Evolutionary conservation across 2,888 invertebrate genomes (phyloP).

Genomic region (Zele albiditarsus): DNA sequence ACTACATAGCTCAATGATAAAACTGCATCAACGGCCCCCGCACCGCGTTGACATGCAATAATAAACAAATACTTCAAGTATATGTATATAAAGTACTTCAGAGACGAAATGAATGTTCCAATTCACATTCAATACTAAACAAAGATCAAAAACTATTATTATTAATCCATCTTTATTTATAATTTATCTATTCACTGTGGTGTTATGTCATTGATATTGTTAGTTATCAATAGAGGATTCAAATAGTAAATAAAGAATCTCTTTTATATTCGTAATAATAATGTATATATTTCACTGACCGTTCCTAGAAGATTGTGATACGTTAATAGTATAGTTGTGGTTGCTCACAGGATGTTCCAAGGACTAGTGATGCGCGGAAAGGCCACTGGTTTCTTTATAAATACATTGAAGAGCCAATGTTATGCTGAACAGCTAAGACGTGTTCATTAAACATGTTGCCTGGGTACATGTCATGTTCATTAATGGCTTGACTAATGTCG

Average conservation of each 20-base stretch:
- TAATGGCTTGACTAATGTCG: constrained; percentile 58
- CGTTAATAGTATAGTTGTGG: background rate
- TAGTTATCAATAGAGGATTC: no score
- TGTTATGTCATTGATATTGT: no score
- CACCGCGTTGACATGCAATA: background rate
- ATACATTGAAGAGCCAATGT: constrained; percentile 49
- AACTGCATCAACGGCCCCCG: background rate
- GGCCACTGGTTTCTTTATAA: constrained; percentile 56
- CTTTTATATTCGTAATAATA: background rate
- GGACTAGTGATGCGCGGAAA: constrained; percentile 57
- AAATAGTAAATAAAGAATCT: background rate
- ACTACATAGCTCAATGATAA: background rate
- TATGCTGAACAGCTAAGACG: constrained; percentile 63
- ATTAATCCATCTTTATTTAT: background rate
- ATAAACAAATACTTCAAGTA: background rate
- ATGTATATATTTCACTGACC: background rate
- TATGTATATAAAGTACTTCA: background rate
- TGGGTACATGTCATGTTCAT: constrained; percentile 55
- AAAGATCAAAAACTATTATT: background rate
- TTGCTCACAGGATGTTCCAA: constrained; percentile 53
- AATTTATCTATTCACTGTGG: background rate
- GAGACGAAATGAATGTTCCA: background rate
- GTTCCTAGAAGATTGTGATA: background rate
- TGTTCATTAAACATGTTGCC: constrained; percentile 65
- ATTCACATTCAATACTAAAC: background rate